A percentile compares a stretch with the other conserved stretches of the same genome.
Conservation (phyloP, 2,888 invertebrate genomes). For the Ectropis crepuscularia region DNA sequence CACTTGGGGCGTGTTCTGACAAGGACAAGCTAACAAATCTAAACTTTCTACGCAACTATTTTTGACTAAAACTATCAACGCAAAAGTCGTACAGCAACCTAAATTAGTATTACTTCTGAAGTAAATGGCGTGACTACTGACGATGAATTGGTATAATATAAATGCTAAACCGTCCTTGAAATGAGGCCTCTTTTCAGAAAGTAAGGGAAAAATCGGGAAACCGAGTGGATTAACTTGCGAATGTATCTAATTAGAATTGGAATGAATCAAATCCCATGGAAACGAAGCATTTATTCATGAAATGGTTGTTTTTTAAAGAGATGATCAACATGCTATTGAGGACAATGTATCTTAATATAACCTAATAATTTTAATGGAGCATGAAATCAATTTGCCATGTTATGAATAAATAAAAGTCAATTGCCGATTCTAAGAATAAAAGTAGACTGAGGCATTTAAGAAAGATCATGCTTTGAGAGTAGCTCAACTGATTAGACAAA, state of each 20-base stretch:
- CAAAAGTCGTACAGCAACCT: background rate
- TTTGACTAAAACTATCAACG: background rate
- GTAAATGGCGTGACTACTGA: constrained; percentile 10
- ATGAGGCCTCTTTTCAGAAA: constrained; percentile 11
- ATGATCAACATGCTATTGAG: constrained; percentile 1
- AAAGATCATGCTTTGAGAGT: too few species aligned
- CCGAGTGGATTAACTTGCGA: constrained; percentile 3
- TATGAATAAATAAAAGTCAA: too few species aligned
- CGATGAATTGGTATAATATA: background rate
- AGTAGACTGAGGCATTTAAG: too few species aligned
- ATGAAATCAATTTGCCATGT: background rate
- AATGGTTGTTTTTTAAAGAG: constrained; percentile 14
- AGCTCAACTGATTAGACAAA: too few species aligned
- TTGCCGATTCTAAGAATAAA: too few species aligned
- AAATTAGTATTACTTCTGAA: constrained; percentile 5
- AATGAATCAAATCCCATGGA: constrained; percentile 2
- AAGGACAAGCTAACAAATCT: too few species aligned
- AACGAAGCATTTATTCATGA: constrained; percentile 6
- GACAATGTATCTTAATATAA: constrained; percentile 5
- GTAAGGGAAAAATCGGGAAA: constrained; percentile 8
- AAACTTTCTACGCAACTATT: too few species aligned
- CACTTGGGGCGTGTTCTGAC: too few species aligned
- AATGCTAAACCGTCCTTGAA: constrained; percentile 6
- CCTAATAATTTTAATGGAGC: constrained; percentile 19
- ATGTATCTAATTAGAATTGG: constrained; percentile 8